Evolutionary conservation across 2,113 vertebrate genomes (phyloP), one percentile per base, ranked within the genome.

Genomic region (Guaruba guarouba): DNA sequence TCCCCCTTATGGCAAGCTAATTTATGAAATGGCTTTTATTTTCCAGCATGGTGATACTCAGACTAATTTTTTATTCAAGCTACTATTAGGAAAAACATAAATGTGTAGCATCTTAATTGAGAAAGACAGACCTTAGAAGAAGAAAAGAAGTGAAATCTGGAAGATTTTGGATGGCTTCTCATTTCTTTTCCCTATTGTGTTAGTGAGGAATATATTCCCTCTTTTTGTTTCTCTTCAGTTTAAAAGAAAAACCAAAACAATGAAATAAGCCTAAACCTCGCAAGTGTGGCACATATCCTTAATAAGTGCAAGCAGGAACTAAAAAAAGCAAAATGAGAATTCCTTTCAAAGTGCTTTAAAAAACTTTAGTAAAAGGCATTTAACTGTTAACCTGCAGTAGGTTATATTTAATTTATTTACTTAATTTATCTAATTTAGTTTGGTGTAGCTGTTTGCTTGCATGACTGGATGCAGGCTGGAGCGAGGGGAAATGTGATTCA

Each of bases 1-100:
- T 92, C 97, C 98, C 97, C 96, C 97, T 98, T 87, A 88, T 96
- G 97, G 83, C 48, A 43, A 51, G 8, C 39, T 85, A 39, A 46
- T 22, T 75, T 59, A 49, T 0, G 11, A 71, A 88, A 83, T 12
- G 18, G 6, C 15, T 82, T 90, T 79, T 74, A 57, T 82, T 92
- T 90, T 49, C 24, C 62, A 61, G 17, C 8, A 18, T 27, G 18
- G 17, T 67, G 37, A 33, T 17, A 35, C 88, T 82, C 49, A 55
- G 37, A 75, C 41, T 57, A 69, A 12, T 11, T 39, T 85, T 82
- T 91, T 10, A 55, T 66, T 93, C 68, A 55, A 84, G 41, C 16
- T 77, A 43, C n/a, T 77, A 4, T 29, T 82, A 70, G n/a, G 52
- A 87, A 88, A 81, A 44, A 0, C 1, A 2, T 59, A 27, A n/a